A percentile compares a stretch with the other conserved stretches of the same genome.
phyloP scores from a whole-genome alignment of 1,140 invertebrate genomes.

The Polypedilum pembai region DNA sequence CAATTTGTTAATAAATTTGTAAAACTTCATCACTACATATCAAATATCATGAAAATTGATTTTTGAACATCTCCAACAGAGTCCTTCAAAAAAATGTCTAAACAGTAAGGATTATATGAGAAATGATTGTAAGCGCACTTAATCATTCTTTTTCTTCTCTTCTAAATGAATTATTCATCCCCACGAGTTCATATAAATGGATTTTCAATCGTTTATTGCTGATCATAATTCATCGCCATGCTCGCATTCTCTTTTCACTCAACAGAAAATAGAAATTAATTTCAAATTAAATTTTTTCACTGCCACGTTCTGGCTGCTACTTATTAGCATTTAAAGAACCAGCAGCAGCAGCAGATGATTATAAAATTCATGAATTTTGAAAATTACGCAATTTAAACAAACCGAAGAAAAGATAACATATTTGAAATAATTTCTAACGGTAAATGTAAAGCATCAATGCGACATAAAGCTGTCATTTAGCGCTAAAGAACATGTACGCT shows the following conservation, averaged over 20 bases:
- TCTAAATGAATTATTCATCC: conserved; percentile 19
- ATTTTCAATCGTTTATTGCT: background rate
- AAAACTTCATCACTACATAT: background rate
- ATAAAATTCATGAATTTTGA: background rate
- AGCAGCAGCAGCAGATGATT: background rate
- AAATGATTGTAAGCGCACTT: no score
- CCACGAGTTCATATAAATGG: conserved; percentile 9
- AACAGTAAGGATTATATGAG: no score
- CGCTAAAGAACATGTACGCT: conserved; percentile 1
- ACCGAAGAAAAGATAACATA: background rate
- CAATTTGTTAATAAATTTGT: conserved; percentile 19
- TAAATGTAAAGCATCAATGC: background rate
- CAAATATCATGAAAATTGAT: no score
- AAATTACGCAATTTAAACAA: conserved; percentile 11
- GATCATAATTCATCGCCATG: background rate
- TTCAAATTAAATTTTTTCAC: background rate
- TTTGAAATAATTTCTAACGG: background rate
- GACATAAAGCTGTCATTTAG: conserved; percentile 5
- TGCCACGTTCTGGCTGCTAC: background rate
- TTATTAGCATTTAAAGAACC: background rate
- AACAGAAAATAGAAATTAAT: background rate
- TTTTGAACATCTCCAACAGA: background rate
- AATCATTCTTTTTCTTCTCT: no score
- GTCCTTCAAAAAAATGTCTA: conserved; percentile 10
- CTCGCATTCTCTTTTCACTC: background rate